phyloP scores from a whole-genome alignment of 2,888 invertebrate species.

The Sipha maydis region DNA sequence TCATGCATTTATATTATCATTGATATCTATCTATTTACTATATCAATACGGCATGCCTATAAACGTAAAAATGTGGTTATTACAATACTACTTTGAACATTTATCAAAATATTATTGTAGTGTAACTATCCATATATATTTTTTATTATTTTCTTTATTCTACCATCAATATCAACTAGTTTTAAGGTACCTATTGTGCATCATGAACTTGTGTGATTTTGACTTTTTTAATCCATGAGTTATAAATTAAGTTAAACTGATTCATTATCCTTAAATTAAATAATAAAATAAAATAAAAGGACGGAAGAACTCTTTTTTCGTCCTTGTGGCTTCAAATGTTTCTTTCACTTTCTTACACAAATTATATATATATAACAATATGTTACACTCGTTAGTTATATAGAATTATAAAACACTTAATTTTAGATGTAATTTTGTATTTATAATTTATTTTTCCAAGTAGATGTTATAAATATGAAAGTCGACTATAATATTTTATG shows the following conservation, averaged over 20 bases:
- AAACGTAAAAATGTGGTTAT: background rate
- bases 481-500: background rate
- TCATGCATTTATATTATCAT: background rate
- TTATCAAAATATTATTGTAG: no score
- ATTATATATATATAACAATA: background rate
- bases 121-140: background rate
- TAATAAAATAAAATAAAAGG: background rate
- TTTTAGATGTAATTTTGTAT: background rate
- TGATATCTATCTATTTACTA: background rate
- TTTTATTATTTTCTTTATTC: background rate
- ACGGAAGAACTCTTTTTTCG: background rate
- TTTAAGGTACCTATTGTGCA: background rate
- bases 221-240: no score
- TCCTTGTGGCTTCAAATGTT: background rate
- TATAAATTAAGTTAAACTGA: background rate
- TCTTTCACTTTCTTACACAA: no score
- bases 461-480: background rate
- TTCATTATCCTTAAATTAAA: background rate
- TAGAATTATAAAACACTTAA: background rate
- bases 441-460: background rate
- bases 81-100: background rate
- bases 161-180: slow-evolving; percentile 12
- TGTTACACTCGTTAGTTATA: background rate
- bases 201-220: background rate
- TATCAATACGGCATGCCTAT: background rate